A percentile compares a stretch with the other conserved stretches of the same genome.
These are phyloP conservation scores for Lordiphosa stackelbergi DNA, from an alignment of 1,140 invertebrate genomes.

Conservation along the genomic window DNA sequence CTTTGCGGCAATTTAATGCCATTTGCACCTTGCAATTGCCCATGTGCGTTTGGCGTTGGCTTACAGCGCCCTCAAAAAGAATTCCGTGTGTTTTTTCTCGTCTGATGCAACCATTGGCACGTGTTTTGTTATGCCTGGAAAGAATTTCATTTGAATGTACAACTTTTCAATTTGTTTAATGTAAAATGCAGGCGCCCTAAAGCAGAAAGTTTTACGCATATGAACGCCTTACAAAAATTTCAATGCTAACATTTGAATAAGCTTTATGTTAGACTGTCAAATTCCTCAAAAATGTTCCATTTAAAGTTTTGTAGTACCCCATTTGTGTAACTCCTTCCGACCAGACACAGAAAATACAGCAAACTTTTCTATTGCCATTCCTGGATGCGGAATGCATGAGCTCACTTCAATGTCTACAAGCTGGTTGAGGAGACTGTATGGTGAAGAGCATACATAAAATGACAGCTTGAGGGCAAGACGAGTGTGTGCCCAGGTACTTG, in stretches of 20 bases:
- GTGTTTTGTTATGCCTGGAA: slow-evolving; percentile 12
- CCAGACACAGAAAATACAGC: slow-evolving; percentile 6
- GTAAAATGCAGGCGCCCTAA: background rate
- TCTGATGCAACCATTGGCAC: slow-evolving; percentile 6
- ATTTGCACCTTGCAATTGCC: slow-evolving; percentile 65
- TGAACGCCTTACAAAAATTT: background rate
- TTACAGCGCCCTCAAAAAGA: background rate
- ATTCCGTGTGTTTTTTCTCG: background rate
- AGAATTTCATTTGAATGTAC: slow-evolving; percentile 30
- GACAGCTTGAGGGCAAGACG: background rate
- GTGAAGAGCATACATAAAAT: too few relatives aligned
- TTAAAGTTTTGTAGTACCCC: slow-evolving; percentile 57
- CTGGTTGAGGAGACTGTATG: background rate
- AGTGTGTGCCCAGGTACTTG: background rate
- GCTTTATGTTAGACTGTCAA: slow-evolving; percentile 65
- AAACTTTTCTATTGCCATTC: slow-evolving; percentile 61
- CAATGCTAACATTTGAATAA: slow-evolving; percentile 59
- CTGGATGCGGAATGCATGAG: slow-evolving; percentile 25
- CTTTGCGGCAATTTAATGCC: slow-evolving; percentile 62
- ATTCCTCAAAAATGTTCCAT: slow-evolving; percentile 68
- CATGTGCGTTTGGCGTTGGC: slow-evolving; percentile 3
- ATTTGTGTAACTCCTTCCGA: slow-evolving; percentile 26
- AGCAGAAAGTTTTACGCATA: slow-evolving; percentile 4
- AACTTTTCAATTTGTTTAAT: slow-evolving; percentile 38
- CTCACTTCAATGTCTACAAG: background rate